A percentile compares a stretch with the other conserved stretches of the same genome.
Conservation (phyloP, 1,140 invertebrate species). For the Triops longicaudatus region DNA sequence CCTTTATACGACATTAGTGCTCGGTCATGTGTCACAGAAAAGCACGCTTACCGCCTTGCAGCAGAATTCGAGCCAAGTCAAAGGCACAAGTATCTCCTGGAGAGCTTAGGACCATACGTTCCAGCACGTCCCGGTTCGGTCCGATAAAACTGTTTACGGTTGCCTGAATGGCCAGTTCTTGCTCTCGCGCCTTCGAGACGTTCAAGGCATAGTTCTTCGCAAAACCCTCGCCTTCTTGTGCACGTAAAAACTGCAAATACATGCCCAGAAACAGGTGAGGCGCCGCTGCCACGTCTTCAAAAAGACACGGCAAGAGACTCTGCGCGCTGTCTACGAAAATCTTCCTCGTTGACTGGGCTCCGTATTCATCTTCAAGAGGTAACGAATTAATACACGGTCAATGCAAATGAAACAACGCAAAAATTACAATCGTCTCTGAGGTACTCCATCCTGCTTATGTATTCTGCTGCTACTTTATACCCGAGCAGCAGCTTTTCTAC, state of each 20-base stretch:
- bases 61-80: neutral
- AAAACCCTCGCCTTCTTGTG: neutral
- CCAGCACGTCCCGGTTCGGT: neutral
- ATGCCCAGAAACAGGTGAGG: neutral
- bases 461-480: neutral
- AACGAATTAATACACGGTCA: neutral
- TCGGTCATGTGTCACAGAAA: neutral
- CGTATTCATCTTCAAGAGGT: neutral
- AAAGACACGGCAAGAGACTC: neutral
- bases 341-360: neutral
- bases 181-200: neutral
- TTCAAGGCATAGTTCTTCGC: neutral
- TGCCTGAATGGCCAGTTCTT: neutral
- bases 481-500: neutral
- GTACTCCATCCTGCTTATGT: neutral
- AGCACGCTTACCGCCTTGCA: neutral
- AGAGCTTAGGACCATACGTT: neutral
- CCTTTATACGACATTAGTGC: neutral
- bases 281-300: neutral
- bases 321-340: neutral
- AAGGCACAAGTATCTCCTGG: neutral
- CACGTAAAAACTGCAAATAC: neutral
- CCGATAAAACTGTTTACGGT: neutral
- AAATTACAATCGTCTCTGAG: neutral
- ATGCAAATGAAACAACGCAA: neutral